Conservation (phyloP, 2,888 invertebrate species). For the Noctua fimbriata region DNA sequence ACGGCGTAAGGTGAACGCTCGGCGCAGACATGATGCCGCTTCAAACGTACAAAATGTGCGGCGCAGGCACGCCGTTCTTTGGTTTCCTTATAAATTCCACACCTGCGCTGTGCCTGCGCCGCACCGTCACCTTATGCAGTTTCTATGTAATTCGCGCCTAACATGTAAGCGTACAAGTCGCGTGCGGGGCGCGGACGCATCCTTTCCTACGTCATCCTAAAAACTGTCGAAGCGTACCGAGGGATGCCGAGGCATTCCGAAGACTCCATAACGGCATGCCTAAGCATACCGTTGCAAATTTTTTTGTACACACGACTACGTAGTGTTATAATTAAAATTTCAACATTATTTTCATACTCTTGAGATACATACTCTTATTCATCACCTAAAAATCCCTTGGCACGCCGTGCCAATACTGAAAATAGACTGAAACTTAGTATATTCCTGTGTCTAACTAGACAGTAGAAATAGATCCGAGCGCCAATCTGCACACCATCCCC, state of each 20-base stretch:
- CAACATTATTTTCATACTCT: not conserved
- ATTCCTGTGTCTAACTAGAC: constrained; percentile 2
- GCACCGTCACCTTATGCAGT: no score
- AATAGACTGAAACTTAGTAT: not conserved
- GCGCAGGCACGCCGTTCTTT: no score
- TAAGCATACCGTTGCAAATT: not conserved
- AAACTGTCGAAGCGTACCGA: not conserved
- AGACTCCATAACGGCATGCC: not conserved
- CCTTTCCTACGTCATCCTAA: not conserved
- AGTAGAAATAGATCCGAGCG: not conserved
- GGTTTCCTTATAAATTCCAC: no score
- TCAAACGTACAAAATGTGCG: no score
- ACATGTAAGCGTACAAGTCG: not conserved
- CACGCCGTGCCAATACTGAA: not conserved
- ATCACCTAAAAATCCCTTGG: not conserved
- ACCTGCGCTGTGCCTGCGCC: no score
- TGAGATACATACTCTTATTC: not conserved
- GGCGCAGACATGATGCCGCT: no score
- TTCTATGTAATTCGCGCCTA: no score
- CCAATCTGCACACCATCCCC: constrained; percentile 24
- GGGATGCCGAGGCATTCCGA: not conserved
- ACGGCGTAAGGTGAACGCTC: no score
- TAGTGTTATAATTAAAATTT: not conserved
- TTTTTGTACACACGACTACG: not conserved
- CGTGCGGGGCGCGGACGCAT: not conserved